phyloP scores from a whole-genome alignment of 1,140 invertebrate genomes.

The Geopemphigus sp. region DNA sequence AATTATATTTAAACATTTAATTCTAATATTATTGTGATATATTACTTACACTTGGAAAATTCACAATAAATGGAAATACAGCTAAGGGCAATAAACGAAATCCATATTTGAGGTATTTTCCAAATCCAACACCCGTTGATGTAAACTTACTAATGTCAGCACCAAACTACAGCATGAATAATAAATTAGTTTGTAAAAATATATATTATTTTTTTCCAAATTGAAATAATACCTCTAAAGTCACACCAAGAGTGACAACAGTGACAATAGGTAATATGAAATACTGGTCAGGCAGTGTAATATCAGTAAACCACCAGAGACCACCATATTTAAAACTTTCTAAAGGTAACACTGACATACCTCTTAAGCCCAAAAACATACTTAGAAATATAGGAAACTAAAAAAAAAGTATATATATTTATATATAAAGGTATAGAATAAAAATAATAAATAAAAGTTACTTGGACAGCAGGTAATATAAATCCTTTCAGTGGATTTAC shows the following conservation, averaged over 20 bases:
- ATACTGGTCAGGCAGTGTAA: constrained; percentile 86
- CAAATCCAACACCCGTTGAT: constrained; percentile 63
- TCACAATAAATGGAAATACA: constrained; percentile 80
- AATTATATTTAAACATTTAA: no score
- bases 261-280: constrained; percentile 85
- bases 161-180: constrained; percentile 62
- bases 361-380: constrained; percentile 79
- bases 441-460: constrained; percentile 54
- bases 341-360: constrained; percentile 83
- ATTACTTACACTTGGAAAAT: constrained; percentile 77
- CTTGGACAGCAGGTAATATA: constrained; percentile 77
- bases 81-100: constrained; percentile 74
- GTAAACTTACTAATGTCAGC: constrained; percentile 70
- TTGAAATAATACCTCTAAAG: constrained; percentile 67
- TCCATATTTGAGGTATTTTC: constrained; percentile 65
- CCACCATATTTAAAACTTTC: constrained; percentile 87
- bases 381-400: constrained; percentile 86
- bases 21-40: no score
- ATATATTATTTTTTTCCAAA: neutral
- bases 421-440: neutral
- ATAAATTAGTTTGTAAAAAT: neutral
- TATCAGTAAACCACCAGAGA: constrained; percentile 87
- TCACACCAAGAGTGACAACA: constrained; percentile 72
- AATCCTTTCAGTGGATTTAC: constrained; percentile 79
- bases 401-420: constrained; percentile 52